Conservation (phyloP, 2,113 vertebrate genomes). For the Cyanoramphus novaezelandiae region DNA sequence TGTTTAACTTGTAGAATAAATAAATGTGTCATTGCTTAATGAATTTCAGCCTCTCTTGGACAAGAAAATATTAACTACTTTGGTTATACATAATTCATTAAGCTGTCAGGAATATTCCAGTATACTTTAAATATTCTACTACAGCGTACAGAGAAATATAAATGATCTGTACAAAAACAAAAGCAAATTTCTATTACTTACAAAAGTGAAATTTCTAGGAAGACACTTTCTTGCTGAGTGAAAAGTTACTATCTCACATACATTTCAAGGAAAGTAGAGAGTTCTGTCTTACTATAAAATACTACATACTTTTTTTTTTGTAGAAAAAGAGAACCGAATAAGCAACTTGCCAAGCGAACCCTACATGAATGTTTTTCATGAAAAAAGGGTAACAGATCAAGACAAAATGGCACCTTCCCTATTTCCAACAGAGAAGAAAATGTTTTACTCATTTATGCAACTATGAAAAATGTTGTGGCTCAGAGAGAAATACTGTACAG, state of each 20-base stretch:
- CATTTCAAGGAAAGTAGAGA: background rate
- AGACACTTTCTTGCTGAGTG: background rate
- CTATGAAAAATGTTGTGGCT: background rate
- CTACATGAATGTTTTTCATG: background rate
- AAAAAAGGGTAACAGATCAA: background rate
- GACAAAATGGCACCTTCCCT: background rate
- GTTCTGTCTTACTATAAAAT: background rate
- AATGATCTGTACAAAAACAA: background rate
- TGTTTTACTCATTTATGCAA: background rate
- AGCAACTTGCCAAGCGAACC: background rate
- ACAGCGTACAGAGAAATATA: background rate
- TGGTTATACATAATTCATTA: background rate
- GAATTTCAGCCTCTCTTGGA: background rate
- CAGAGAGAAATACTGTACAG: background rate
- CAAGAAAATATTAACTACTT: background rate
- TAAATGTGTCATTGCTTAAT: background rate
- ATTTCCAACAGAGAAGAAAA: background rate
- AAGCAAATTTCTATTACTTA: background rate
- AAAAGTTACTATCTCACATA: background rate
- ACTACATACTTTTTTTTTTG: background rate
- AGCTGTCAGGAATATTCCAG: background rate
- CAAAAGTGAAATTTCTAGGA: background rate
- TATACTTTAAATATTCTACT: background rate
- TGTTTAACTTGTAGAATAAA: background rate
- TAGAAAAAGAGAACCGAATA: background rate